phyloP scores from a whole-genome alignment of 2,797 vertebrate genomes.

The Lepus townsendii region DNA sequence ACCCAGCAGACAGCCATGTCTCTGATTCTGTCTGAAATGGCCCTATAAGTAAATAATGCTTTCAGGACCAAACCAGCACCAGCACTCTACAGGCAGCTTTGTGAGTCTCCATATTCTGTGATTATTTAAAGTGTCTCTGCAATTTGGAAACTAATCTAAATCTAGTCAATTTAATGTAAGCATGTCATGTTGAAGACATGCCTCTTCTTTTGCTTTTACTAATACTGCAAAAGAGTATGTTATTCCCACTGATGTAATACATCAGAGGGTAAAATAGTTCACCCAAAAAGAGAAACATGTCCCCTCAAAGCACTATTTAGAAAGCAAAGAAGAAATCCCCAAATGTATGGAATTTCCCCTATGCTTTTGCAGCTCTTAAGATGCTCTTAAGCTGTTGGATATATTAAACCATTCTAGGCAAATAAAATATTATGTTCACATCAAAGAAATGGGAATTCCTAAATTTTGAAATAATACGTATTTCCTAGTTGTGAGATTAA shows the following conservation, averaged over 20 bases:
- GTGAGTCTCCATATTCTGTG: not conserved
- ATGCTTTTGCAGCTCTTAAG: conserved; percentile 31
- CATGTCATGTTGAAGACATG: not conserved
- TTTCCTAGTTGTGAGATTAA: not conserved
- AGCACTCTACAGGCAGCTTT: not conserved
- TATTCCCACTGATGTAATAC: conserved; percentile 34
- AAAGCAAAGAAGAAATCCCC: conserved; percentile 28
- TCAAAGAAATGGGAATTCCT: not conserved
- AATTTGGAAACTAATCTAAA: not conserved
- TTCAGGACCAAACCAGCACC: not conserved
- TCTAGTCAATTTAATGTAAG: not conserved
- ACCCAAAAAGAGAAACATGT: conserved; percentile 18
- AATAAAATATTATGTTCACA: not conserved
- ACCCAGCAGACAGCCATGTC: not conserved
- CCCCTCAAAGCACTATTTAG: conserved; percentile 8
- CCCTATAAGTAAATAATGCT: not conserved
- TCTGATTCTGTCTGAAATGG: not conserved
- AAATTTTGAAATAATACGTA: conserved; percentile 7
- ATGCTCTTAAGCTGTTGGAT: not conserved
- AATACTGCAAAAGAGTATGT: not conserved
- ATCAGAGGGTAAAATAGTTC: conserved; percentile 44
- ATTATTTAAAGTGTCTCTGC: not conserved
- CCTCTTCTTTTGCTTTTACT: not conserved
- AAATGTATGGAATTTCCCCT: conserved; percentile 18
- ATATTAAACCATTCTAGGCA: not conserved